Conservation (phyloP, 2,113 vertebrate species). For the Gasterosteus nipponicus region DNA sequence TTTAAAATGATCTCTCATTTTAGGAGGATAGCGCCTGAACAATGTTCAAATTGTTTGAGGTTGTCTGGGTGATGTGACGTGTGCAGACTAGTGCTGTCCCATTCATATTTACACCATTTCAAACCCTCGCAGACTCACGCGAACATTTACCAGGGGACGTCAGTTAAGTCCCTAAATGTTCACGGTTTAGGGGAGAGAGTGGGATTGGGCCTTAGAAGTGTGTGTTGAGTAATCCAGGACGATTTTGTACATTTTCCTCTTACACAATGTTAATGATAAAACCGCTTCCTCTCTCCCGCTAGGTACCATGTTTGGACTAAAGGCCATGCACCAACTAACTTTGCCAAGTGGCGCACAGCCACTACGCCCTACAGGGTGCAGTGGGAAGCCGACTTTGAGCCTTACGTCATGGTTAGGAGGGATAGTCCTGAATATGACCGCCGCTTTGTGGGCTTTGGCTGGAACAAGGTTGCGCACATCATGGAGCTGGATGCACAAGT, state of each 20-base stretch:
- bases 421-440: conserved; percentile 97
- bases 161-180: no score
- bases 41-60: no score
- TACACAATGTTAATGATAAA: background rate
- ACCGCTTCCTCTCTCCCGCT: background rate
- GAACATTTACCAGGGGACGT: no score
- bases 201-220: no score
- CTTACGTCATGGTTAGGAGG: conserved; percentile 94
- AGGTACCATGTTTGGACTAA: conserved; percentile 99
- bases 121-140: no score
- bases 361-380: conserved; percentile 96
- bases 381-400: conserved; percentile 98
- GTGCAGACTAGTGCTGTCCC: no score
- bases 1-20: no score
- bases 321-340: conserved; percentile 97
- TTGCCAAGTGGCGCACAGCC: conserved; percentile 97
- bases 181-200: no score
- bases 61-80: no score
- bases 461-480: conserved; percentile 99
- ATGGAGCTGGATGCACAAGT: conserved; percentile 99
- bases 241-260: background rate
- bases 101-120: no score
- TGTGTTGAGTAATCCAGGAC: no score
- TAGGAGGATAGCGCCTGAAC: no score
- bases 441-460: conserved; percentile 97